Base-by-base conservation (phyloP, 2,113 vertebrate genomes). In the Ariopsis seemanni region DNA sequence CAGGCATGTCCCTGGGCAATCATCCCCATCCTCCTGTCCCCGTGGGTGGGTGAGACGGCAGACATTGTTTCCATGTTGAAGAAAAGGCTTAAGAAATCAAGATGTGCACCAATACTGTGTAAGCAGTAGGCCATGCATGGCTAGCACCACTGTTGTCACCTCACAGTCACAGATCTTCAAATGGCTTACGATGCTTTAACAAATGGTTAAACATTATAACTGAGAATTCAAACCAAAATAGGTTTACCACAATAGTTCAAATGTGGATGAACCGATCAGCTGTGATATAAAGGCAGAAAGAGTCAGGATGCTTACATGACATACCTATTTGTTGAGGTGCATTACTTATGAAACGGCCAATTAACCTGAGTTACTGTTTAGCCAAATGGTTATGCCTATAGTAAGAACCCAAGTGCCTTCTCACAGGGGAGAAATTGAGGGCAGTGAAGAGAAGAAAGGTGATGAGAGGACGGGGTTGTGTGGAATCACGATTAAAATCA, bases 1-100 rank as follows among this genome's bases (percentile, higher is more conserved):
- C 89, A 90, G 71, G 77, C 89, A 90, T 83, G 87, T 88, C 89
- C 85, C 89, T 34, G 89, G 60, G 85, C 85, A 82, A 62, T 90
- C 89, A 90, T 74, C 89, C 89, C 71, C 82, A 90, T 87, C 89
- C 87, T 86, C 87, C 89, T 48, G 14, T 65, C 69, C 87, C 65
- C 55, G 89, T 86, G 85, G 87, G 78, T 57, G 67, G 60, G 30
- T 25, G 85, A 84, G 65, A 81, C 34, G 83, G 83, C 48, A 82
- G 58, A 84, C 85, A 53, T 72, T 79, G 80, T 83, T 83, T 88
- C 82, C 72, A 75, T 12, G 57, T 50, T 22, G n/a, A 57, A 65
- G 27, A 22, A 75, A 42, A 42, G 78, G 11, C 85, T 71, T 71
- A 42, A 65, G 69, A 25, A 83, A 83, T 63, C 52, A 50, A 62